phyloP scores from a whole-genome alignment of 2,113 vertebrate genomes.

The Cyprinodon tularosa region DNA sequence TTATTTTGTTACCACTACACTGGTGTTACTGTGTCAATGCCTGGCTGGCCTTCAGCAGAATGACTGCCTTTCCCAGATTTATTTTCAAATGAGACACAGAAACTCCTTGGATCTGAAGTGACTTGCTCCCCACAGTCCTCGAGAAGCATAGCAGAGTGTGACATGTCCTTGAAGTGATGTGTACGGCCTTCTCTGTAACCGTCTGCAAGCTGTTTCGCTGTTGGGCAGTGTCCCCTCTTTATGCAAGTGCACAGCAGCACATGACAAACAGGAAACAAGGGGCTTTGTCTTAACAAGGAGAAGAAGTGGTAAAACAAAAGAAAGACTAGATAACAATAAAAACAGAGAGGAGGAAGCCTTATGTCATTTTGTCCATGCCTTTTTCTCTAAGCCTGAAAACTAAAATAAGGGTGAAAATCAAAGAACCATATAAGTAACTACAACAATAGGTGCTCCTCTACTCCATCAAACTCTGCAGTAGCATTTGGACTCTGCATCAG shows the following conservation, averaged over 20 bases:
- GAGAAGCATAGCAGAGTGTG: conserved; percentile 32
- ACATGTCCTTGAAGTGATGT: conserved; percentile 42
- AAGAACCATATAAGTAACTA: conserved; percentile 9
- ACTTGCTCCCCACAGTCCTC: conserved; percentile 28
- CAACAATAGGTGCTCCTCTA: neutral
- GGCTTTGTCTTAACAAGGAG: conserved; percentile 41
- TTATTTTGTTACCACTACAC: conserved; percentile 1
- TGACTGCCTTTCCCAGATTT: conserved; percentile 23
- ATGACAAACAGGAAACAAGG: conserved; percentile 45
- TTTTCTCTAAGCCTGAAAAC: neutral
- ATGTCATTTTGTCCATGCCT: conserved; percentile 62
- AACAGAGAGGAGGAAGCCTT: conserved; percentile 27
- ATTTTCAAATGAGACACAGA: conserved; percentile 28
- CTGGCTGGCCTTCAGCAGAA: conserved; percentile 28
- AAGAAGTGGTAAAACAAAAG: conserved; percentile 31
- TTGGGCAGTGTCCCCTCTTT: conserved; percentile 40
- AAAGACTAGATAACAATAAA: conserved; percentile 6
- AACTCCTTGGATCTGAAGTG: conserved; percentile 50
- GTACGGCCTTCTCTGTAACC: conserved; percentile 18
- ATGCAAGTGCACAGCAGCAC: conserved; percentile 30
- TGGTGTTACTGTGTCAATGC: neutral
- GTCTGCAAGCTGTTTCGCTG: conserved; percentile 41
- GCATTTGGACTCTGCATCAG: neutral
- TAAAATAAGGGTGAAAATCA: neutral
- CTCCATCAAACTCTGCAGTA: neutral